Base-by-base conservation (phyloP, 2,797 vertebrate genomes). In the Kryptopterus vitreolus region DNA sequence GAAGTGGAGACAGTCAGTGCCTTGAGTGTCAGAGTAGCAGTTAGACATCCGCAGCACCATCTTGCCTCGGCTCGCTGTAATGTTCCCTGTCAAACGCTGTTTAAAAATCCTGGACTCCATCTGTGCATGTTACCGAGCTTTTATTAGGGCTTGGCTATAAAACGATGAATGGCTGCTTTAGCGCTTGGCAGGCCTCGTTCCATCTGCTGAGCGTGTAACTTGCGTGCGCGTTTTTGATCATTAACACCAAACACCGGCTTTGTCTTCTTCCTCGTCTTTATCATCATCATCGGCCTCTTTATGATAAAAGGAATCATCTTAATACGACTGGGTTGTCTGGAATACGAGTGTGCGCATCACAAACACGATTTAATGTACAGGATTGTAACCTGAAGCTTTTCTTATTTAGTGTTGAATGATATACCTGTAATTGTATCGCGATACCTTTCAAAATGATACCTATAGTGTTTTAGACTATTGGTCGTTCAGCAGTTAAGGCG, bases 291-390 rank as follows among this genome's bases (percentile, higher is more conserved):
- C 63, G 58, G n/a, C n/a, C n/a, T 62, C 15, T 38, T 68, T 16
- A 69, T 58, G 59, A 74, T 85, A 77, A 84, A 73, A 68, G 70
- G 71, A 75, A 81, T 84, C 77, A 82, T 76, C 72, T 48, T 81
- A 62, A 78, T n/a, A n/a, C n/a, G n/a, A n/a, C n/a, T n/a, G 16
- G 38, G 0, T 20, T 2, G n/a, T 48, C 35, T 22, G 33, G 38
- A 26, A 46, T 26, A 29, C 22, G 16, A 5, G 50, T 52, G 50
- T n/a, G 50, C 50, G 18, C 50, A 18, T 18, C 2, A n/a, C n/a
- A n/a, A n/a, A n/a, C n/a, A n/a, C n/a, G n/a, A n/a, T n/a, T n/a
- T n/a, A n/a, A n/a, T n/a, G n/a, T n/a, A n/a, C n/a, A n/a, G n/a
- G n/a, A n/a, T n/a, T n/a, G n/a, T n/a, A n/a, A n/a, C n/a, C n/a